phyloP scores from a whole-genome alignment of 2,797 vertebrate genomes.

The Graptemys geographica region DNA sequence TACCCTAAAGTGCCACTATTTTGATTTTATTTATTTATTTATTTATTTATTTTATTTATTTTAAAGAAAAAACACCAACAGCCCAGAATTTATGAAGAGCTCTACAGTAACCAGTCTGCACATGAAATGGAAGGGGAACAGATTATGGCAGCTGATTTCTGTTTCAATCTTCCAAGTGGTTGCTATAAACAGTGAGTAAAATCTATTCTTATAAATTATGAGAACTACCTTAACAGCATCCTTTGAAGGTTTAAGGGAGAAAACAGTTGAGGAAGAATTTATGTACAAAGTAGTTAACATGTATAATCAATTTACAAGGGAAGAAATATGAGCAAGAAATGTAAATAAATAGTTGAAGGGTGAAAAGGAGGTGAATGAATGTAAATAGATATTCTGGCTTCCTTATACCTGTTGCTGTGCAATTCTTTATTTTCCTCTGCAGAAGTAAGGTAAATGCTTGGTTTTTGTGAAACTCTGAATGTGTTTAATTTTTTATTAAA shows the following conservation, averaged over 20 bases:
- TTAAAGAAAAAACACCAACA: background rate
- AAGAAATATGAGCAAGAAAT: background rate
- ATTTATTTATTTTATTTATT: background rate
- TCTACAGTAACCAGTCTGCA: background rate
- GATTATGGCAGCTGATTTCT: conserved; percentile 27
- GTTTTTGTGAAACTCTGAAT: background rate
- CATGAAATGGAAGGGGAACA: conserved; percentile 50
- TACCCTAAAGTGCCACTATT: background rate
- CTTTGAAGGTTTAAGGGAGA: background rate
- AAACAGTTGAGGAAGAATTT: background rate
- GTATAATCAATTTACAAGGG: background rate
- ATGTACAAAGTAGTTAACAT: background rate
- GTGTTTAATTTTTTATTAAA: background rate
- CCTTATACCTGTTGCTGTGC: background rate
- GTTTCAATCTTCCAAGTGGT: conserved; percentile 37
- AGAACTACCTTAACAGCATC: background rate
- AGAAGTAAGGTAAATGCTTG: background rate
- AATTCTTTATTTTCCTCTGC: background rate
- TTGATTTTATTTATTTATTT: background rate
- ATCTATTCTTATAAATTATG: background rate
- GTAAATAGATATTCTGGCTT: background rate
- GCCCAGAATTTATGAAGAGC: conserved; percentile 35
- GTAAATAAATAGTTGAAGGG: background rate
- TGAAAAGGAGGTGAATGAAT: background rate
- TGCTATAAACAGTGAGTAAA: conserved; percentile 62